Evolutionary conservation across 2,113 vertebrate genomes (phyloP).

Genomic region (Gopherus flavomarginatus): DNA sequence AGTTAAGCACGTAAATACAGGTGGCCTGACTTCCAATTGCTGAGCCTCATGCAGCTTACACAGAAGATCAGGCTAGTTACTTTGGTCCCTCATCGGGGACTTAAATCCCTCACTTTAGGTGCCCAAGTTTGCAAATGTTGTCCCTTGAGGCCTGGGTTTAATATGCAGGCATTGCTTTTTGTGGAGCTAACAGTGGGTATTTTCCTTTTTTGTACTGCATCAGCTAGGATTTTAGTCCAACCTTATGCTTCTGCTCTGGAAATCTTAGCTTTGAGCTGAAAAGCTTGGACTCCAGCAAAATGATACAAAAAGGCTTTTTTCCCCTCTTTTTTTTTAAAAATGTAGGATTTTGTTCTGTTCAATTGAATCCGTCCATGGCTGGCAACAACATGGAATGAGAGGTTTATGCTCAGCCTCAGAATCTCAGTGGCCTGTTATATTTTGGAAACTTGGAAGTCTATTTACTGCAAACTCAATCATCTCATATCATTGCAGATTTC

Average conservation of each 20-base stretch:
- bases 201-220: background rate
- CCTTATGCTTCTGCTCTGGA: background rate
- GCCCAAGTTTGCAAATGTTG: background rate
- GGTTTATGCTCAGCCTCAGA: background rate
- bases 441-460: background rate
- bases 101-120: background rate
- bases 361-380: background rate
- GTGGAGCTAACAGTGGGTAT: background rate
- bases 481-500: background rate
- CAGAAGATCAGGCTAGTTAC: background rate
- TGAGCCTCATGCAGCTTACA: background rate
- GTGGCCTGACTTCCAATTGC: constrained; percentile 8
- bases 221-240: background rate
- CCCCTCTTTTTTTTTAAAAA: background rate
- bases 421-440: background rate
- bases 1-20: background rate
- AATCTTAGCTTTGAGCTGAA: background rate
- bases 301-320: background rate
- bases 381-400: background rate
- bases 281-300: background rate
- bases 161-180: accelerated
- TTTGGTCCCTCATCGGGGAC: background rate
- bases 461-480: background rate
- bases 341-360: constrained; percentile 23
- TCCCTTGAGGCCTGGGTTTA: background rate